These are phyloP conservation scores for Macrophya annulata DNA, from an alignment of 2,888 invertebrate species.

Conservation along the genomic window DNA sequence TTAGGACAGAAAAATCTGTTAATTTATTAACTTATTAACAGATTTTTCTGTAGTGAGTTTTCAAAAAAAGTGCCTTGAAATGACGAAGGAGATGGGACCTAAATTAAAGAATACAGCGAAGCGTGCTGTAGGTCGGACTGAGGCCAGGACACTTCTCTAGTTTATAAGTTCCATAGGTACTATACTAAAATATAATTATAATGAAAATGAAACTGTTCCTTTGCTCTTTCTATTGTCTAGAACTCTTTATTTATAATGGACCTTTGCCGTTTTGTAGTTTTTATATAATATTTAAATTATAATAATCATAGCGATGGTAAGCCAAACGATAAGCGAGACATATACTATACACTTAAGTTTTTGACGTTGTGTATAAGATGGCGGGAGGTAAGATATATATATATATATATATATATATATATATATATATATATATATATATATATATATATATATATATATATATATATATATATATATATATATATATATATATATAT, in stretches of 20 bases:
- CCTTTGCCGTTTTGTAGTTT: slow-evolving; percentile 59
- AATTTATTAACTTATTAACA: slow-evolving; percentile 29
- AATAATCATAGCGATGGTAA: slow-evolving; percentile 57
- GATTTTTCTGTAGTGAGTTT: slow-evolving; percentile 50
- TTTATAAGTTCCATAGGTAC: slow-evolving; percentile 71
- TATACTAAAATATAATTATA: slow-evolving; percentile 64
- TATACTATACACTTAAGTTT: slow-evolving; percentile 57
- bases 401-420: slow-evolving; percentile 57
- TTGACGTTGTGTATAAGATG: slow-evolving; percentile 60
- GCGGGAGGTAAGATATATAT: slow-evolving; percentile 58
- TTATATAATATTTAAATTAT: slow-evolving; percentile 59
- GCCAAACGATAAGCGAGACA: slow-evolving; percentile 47
- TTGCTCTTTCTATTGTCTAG: slow-evolving; percentile 60
- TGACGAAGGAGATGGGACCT: slow-evolving; percentile 68
- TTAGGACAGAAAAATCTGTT: slow-evolving; percentile 35
- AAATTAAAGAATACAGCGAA: slow-evolving; percentile 66
- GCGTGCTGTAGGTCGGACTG: slow-evolving; percentile 68
- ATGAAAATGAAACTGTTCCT: slow-evolving; percentile 56
- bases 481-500: slow-evolving; percentile 8
- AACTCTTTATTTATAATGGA: slow-evolving; percentile 59
- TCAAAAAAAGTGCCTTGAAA: slow-evolving; percentile 63
- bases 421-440: slow-evolving; percentile 59
- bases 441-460: slow-evolving; percentile 59
- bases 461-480: slow-evolving; percentile 56
- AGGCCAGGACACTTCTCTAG: slow-evolving; percentile 74